Percentiles rank a stretch among this genome's conserved stretches.
These are phyloP conservation scores for Danionella cerebrum DNA, from an alignment of 2,113 vertebrate genomes.

Conservation along the genomic window DNA sequence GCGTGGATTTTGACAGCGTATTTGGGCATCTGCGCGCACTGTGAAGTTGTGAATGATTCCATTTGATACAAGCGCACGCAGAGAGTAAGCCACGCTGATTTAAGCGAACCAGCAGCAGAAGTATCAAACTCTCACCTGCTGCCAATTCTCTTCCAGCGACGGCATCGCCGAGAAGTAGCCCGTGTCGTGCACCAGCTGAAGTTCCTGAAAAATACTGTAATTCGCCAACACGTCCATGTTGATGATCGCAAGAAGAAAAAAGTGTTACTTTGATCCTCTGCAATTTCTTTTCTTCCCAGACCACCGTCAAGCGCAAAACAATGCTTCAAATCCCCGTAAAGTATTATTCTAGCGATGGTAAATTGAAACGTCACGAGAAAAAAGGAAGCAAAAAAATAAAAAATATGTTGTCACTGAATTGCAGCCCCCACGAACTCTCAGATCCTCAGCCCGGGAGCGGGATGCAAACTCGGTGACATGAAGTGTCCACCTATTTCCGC, in stretches of 20 bases:
- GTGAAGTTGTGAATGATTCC: constrained; percentile 2
- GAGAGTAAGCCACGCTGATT: background rate
- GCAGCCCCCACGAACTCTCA: constrained; percentile 28
- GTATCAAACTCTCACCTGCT: constrained; percentile 78
- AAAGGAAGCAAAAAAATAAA: background rate
- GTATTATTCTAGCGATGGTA: background rate
- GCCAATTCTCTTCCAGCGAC: constrained; percentile 98
- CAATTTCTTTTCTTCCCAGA: background rate
- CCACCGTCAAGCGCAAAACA: background rate
- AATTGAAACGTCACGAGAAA: background rate
- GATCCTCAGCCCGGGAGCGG: constrained; percentile 23
- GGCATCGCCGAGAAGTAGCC: constrained; percentile 99
- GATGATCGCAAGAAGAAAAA: constrained; percentile 50
- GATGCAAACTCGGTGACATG: constrained; percentile 45
- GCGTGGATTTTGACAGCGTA: background rate
- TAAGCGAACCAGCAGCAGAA: background rate
- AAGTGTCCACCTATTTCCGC: constrained; percentile 81
- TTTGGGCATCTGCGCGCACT: background rate
- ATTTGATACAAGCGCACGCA: background rate
- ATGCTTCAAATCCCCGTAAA: constrained; percentile 6
- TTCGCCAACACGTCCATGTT: constrained; percentile 99
- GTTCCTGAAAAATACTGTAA: constrained; percentile 99
- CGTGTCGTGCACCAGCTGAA: constrained; percentile 98
- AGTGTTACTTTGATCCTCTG: background rate
- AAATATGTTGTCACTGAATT: constrained; percentile 16